These are phyloP conservation scores for Panzeria rudis DNA, from an alignment of 2,888 invertebrate species.

Conservation along the genomic window DNA sequence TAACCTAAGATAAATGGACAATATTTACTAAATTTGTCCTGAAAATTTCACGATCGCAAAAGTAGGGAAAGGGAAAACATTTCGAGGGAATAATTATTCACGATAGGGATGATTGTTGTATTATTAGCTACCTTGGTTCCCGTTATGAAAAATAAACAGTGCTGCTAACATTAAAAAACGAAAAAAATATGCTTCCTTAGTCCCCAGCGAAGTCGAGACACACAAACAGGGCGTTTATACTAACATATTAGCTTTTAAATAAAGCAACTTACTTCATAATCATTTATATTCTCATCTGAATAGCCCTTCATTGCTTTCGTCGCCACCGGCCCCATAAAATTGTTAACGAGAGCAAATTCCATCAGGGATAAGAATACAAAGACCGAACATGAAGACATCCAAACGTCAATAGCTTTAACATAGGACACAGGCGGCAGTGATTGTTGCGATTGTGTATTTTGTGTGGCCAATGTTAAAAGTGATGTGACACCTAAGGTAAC, in stretches of 20 bases:
- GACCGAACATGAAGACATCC: conserved; percentile 96
- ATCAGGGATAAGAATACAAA: conserved; percentile 95
- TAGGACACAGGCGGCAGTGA: conserved; percentile 95
- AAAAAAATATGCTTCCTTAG: no score
- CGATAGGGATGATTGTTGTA: no score
- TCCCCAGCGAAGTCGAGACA: no score
- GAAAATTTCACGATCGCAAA: no score
- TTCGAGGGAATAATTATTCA: no score
- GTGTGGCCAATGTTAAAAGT: conserved; percentile 93
- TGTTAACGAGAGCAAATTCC: conserved; percentile 95
- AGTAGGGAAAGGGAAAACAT: no score
- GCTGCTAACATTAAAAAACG: no score
- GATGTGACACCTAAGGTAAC: conserved; percentile 95
- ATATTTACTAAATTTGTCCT: no score
- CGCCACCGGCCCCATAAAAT: conserved; percentile 93
- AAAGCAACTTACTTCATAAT: conserved; percentile 86
- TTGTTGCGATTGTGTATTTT: conserved; percentile 96
- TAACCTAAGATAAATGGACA: no score
- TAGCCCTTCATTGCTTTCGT: conserved; percentile 96
- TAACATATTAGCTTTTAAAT: neutral
- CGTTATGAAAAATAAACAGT: no score
- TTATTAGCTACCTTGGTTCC: no score
- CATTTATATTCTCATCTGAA: conserved; percentile 91
- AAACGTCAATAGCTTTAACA: conserved; percentile 95
- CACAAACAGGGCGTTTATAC: no score